These are phyloP conservation scores for Pelecanus crispus DNA, from an alignment of 2,113 vertebrate genomes.

Conservation along the genomic window DNA sequence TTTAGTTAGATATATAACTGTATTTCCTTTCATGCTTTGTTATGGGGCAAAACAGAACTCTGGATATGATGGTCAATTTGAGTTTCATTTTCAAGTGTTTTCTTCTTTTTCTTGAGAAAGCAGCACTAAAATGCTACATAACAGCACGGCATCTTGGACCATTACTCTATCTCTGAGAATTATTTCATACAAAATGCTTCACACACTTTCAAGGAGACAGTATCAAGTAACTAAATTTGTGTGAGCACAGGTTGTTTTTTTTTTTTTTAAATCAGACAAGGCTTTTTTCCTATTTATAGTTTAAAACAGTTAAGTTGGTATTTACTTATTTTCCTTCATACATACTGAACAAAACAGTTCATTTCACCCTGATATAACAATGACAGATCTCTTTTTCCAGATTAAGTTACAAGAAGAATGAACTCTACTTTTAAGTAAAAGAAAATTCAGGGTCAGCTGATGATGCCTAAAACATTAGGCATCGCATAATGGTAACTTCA, in stretches of 20 bases:
- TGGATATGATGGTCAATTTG: background rate
- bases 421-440: background rate
- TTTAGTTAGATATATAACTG: background rate
- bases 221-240: background rate
- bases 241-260: background rate
- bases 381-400: background rate
- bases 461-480: background rate
- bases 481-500: background rate
- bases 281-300: background rate
- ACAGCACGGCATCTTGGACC: background rate
- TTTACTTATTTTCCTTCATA: background rate
- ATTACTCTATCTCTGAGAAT: background rate
- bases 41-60: background rate
- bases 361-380: background rate
- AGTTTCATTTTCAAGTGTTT: background rate
- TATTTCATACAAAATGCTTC: background rate
- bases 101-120: background rate
- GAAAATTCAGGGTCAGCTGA: background rate
- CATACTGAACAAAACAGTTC: background rate
- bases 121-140: background rate
- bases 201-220: background rate
- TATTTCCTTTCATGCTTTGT: background rate
- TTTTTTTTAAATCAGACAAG: background rate
- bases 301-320: background rate
- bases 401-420: background rate